Conservation (phyloP, 2,888 invertebrate genomes). For the Cyclophora punctaria region DNA sequence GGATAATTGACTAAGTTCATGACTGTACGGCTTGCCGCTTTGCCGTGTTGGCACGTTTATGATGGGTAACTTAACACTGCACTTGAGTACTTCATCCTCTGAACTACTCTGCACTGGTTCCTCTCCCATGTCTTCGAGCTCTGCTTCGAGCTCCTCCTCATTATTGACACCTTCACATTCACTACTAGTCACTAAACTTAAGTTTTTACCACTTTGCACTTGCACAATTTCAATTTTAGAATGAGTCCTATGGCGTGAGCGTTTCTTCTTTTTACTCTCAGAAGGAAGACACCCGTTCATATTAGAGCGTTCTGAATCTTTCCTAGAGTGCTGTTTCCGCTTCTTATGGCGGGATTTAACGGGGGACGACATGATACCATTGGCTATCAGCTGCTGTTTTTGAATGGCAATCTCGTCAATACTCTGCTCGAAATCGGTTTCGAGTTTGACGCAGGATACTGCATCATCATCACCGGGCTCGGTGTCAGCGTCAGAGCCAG, state of each 20-base stretch:
- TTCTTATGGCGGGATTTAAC: slow-evolving; percentile 56
- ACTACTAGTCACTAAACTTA: slow-evolving; percentile 71
- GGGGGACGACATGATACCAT: slow-evolving; percentile 49
- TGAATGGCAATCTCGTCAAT: slow-evolving; percentile 65
- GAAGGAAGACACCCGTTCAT: slow-evolving; percentile 55
- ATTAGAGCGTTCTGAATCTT: slow-evolving; percentile 41
- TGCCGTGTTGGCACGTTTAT: slow-evolving; percentile 52
- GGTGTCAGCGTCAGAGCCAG: slow-evolving; percentile 34
- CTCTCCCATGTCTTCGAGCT: slow-evolving; percentile 29
- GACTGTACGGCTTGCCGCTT: slow-evolving; percentile 72
- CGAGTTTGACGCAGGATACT: slow-evolving; percentile 61
- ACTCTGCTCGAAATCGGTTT: slow-evolving; percentile 70
- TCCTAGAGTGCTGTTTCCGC: slow-evolving; percentile 60
- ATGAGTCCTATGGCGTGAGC: slow-evolving; percentile 51
- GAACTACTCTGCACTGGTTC: slow-evolving; percentile 42
- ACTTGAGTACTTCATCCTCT: slow-evolving; percentile 65
- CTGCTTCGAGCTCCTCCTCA: slow-evolving; percentile 36
- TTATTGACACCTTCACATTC: slow-evolving; percentile 47
- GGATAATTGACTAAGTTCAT: slow-evolving; percentile 75
- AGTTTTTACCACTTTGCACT: slow-evolving; percentile 72
- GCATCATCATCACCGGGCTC: slow-evolving; percentile 43
- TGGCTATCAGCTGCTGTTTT: slow-evolving; percentile 47
- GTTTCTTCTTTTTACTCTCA: slow-evolving; percentile 59
- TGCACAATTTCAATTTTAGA: slow-evolving; percentile 47
- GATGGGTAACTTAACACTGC: slow-evolving; percentile 66